Conservation (phyloP, 2,888 invertebrate species). For the Carpatolechia fugitivella region DNA sequence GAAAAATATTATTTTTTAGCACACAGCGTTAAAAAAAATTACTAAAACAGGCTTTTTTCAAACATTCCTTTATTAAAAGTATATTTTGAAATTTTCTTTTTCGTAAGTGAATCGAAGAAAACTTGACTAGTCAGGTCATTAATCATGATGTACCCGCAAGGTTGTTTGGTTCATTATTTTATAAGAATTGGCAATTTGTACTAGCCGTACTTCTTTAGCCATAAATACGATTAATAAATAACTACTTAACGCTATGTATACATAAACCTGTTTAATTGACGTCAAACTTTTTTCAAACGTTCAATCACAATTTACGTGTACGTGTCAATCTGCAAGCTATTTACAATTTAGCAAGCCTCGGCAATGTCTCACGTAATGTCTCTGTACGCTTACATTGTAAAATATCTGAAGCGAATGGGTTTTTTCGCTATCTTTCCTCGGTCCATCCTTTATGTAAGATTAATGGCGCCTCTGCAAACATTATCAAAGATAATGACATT, state of each 20-base stretch:
- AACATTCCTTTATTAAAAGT: too few species aligned
- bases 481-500: slow-evolving; percentile 28
- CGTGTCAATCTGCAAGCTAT: slow-evolving; percentile 43
- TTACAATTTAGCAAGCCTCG: slow-evolving; percentile 51
- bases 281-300: not conserved
- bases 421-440: slow-evolving; percentile 23
- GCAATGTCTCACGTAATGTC: slow-evolving; percentile 24
- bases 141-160: slow-evolving; percentile 37
- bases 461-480: slow-evolving; percentile 30
- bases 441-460: slow-evolving; percentile 27
- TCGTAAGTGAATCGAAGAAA: slow-evolving; percentile 4
- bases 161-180: too few species aligned
- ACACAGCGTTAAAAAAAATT: too few species aligned
- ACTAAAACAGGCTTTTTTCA: too few species aligned
- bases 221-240: too few species aligned
- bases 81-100: slow-evolving; percentile 9
- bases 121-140: slow-evolving; percentile 23
- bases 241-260: too few species aligned
- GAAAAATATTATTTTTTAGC: too few species aligned
- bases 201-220: too few species aligned
- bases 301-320: slow-evolving; percentile 6
- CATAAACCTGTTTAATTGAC: not conserved
- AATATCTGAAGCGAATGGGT: slow-evolving; percentile 9
- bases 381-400: slow-evolving; percentile 18
- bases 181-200: too few species aligned